Evolutionary conservation across 2,888 invertebrate genomes (phyloP), one percentile per base, ranked within the genome.

Genomic region (Lutraria lutraria): DNA sequence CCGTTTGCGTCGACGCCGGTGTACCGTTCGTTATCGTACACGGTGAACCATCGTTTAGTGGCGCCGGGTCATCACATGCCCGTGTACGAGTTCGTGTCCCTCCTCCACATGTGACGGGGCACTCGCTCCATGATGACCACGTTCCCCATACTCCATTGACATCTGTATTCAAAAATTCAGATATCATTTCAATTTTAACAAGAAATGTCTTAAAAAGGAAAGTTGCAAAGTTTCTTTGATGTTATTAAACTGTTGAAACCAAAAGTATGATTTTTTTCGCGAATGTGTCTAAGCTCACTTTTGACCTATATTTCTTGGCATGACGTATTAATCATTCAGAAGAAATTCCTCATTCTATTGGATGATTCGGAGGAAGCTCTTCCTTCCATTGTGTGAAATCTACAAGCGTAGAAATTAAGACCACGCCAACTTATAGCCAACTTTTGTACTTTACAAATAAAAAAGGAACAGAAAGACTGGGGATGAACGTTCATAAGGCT

Each of bases 61-160:
- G 84, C 0, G 76, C 21, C 13, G 84, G 84, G 13, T 53, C 31
- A 31, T 84, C 72, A 19, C 84, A 84, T 4, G 25, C 12, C 21
- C 84, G 52, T 4, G 53, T 29, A 13, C 54, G 21, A 25, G 76
- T 76, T 6, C 31, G 76, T 53, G 29, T 29, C 10, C 72, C 84
- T 6, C 25, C 68, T n/a, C 68, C 83, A 83, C 83, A 83, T 52
- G 84, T 29, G 13, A 25, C n/a, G 8, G 84, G 29, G 29, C 84
- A 84, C 4, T 29, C 29, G 13, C 54, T 52, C 84, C 68, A 72
- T 29, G 31, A 15, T 8, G 76, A 29, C 84, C 84, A 84, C 4
- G 21, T 0, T 16, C 84, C 84, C 21, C 52, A 84, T 15, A 13
- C 19, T 25, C 84, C 84, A 25, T 84, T 25, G 19, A 83, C 83